Conservation (phyloP, 2,113 vertebrate genomes). For the Macroglossus sobrinus region DNA sequence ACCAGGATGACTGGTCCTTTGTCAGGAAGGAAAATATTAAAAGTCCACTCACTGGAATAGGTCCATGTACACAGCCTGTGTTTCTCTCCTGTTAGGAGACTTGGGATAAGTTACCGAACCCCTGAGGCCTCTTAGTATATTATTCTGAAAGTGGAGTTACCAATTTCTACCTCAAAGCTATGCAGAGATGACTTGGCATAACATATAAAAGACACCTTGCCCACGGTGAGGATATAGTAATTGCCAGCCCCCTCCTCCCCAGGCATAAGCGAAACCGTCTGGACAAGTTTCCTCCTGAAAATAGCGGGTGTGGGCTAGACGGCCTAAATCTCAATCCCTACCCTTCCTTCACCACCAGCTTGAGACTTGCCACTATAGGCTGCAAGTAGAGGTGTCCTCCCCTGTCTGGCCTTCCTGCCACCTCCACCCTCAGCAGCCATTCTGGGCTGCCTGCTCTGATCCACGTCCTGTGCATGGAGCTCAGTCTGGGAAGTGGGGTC, state of each 20-base stretch:
- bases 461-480: background rate
- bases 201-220: background rate
- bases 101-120: background rate
- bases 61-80: background rate
- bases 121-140: background rate
- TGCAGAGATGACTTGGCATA: background rate
- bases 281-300: background rate
- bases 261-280: background rate
- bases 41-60: background rate
- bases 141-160: background rate
- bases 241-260: accelerated
- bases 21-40: background rate
- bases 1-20: background rate
- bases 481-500: background rate
- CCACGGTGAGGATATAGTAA: background rate
- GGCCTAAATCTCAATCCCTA: background rate
- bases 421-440: background rate
- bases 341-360: background rate
- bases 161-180: background rate
- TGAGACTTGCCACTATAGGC: background rate
- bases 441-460: background rate
- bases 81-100: background rate
- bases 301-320: background rate
- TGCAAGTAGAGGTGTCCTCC: background rate
- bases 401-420: background rate